A percentile compares a stretch with the other conserved stretches of the same genome.
Conservation (phyloP, 2,113 vertebrate genomes). For the Petaurus breviceps region DNA sequence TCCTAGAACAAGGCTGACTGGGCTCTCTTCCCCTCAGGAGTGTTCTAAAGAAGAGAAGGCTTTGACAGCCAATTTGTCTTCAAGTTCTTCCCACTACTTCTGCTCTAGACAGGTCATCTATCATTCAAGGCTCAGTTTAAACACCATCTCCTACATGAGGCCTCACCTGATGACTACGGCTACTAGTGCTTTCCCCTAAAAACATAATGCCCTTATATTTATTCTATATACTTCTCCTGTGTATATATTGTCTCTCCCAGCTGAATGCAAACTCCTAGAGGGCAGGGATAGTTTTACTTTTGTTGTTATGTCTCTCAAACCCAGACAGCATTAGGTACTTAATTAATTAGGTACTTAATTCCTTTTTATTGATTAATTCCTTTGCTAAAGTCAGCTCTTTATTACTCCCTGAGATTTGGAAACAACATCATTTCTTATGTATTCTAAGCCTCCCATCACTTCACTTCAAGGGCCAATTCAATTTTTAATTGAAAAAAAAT, state of each 20-base stretch:
- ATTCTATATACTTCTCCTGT: not conserved
- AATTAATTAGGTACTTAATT: not conserved
- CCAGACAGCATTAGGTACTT: not conserved
- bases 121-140: not conserved
- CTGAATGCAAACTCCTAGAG: not conserved
- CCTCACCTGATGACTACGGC: not conserved
- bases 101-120: not conserved
- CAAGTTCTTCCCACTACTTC: not conserved
- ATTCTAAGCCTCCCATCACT: not conserved
- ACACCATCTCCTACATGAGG: not conserved
- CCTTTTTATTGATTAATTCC: not conserved
- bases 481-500: not conserved
- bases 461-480: not conserved
- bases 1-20: not conserved
- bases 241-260: not conserved
- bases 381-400: not conserved
- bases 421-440: not conserved
- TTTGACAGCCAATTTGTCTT: not conserved
- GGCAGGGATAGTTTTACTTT: not conserved
- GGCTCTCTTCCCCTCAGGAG: not conserved
- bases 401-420: not conserved
- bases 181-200: not conserved
- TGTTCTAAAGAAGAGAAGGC: not conserved
- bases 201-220: not conserved
- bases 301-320: not conserved